Evolutionary conservation across 2,888 invertebrate genomes (phyloP).

Genomic region (Cybosia mesomella): DNA sequence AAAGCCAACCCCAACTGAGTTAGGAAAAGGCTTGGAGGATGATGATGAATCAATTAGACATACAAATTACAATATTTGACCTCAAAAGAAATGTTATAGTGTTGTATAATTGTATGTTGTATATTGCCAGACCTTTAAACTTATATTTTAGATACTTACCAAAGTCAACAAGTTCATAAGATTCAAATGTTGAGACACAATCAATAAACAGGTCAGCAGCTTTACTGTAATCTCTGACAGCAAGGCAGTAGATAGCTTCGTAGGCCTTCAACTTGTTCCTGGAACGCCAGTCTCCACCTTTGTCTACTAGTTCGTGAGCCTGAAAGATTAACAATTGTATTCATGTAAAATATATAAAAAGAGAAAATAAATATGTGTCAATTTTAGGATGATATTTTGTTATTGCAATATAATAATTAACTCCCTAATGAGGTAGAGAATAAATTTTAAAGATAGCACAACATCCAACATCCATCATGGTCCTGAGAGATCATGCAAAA

Average conservation of each 20-base stretch:
- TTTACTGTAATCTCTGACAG: slow-evolving; percentile 97
- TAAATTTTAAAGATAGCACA: no score
- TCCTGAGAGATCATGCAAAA: no score
- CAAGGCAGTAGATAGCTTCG: slow-evolving; percentile 98
- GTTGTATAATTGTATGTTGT: no score
- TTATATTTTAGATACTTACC: slow-evolving; percentile 88
- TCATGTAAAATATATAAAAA: neutral
- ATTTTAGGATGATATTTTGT: no score
- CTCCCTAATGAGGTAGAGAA: no score
- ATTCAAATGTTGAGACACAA: slow-evolving; percentile 99
- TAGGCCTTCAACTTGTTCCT: slow-evolving; percentile 99
- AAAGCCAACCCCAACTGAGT: no score
- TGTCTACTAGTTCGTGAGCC: slow-evolving; percentile 92
- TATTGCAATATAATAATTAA: no score
- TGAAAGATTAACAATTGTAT: slow-evolving; percentile 51
- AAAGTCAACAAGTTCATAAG: slow-evolving; percentile 99
- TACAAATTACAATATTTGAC: no score
- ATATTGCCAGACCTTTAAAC: neutral
- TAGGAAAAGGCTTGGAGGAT: no score
- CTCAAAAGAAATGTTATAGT: no score
- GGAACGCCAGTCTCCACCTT: slow-evolving; percentile 99
- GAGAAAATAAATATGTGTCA: neutral
- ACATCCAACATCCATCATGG: no score
- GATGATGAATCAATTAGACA: no score
- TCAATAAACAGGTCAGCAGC: slow-evolving; percentile 98